These are phyloP conservation scores for Watsonalla binaria DNA, from an alignment of 2,888 invertebrate genomes.

Conservation along the genomic window DNA sequence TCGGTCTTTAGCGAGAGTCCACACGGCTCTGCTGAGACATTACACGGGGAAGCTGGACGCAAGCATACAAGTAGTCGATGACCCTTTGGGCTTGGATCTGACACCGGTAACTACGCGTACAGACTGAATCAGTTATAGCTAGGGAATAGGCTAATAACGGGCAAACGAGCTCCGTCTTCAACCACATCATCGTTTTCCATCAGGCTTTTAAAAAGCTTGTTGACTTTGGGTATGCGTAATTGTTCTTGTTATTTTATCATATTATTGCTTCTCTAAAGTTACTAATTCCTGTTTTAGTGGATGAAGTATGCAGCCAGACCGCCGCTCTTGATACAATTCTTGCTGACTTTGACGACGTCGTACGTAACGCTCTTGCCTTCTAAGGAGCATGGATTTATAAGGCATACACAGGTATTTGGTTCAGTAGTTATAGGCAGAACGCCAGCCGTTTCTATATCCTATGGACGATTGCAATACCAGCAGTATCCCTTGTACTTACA, in stretches of 20 bases:
- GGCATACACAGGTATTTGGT: conserved; percentile 51
- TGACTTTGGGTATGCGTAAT: too few species aligned
- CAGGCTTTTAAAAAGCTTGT: not conserved
- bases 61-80: conserved; percentile 50
- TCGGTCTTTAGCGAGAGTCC: conserved; percentile 49
- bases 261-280: not conserved
- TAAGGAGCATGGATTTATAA: conserved; percentile 52
- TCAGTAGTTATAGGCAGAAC: too few species aligned
- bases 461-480: too few species aligned
- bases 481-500: too few species aligned
- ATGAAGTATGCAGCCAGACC: conserved; percentile 32
- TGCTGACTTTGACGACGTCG: conserved; percentile 54
- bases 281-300: conserved; percentile 38
- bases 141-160: too few species aligned
- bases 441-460: too few species aligned
- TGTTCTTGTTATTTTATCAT: too few species aligned
- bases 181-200: too few species aligned
- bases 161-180: too few species aligned
- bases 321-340: conserved; percentile 50
- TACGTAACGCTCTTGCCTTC: conserved; percentile 62
- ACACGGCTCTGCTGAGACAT: conserved; percentile 56
- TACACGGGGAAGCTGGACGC: conserved; percentile 43
- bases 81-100: conserved; percentile 53
- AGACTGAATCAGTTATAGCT: too few species aligned
- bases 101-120: conserved; percentile 35